Percentiles rank a stretch among this genome's conserved stretches.
phyloP scores from a whole-genome alignment of 2,797 vertebrate species.

The Lepus oiostolus region DNA sequence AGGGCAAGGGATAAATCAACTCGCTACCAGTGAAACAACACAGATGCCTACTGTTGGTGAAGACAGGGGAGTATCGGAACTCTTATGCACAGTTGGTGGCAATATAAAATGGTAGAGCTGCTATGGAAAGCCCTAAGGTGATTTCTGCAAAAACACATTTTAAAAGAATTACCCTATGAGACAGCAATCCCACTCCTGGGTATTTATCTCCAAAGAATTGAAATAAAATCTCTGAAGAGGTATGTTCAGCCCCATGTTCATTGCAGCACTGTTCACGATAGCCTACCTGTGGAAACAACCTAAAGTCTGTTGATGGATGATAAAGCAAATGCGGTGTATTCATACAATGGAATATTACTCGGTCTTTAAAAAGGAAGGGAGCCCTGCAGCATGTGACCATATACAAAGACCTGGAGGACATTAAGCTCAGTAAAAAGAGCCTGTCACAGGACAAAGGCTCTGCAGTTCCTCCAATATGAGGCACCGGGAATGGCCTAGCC shows the following conservation, averaged over 20 bases:
- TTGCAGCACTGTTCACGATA: not conserved
- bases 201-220: not conserved
- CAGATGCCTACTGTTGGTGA: constrained; percentile 45
- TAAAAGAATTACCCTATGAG: not conserved
- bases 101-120: not conserved
- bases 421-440: not conserved
- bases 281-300: not conserved
- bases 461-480: not conserved
- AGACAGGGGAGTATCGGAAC: not conserved
- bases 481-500: not conserved
- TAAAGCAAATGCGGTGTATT: too few species aligned
- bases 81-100: not conserved
- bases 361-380: not conserved
- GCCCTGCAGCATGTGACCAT: not conserved
- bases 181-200: not conserved
- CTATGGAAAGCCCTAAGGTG: not conserved
- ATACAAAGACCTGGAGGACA: not conserved
- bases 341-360: not conserved
- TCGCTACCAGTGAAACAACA: constrained; percentile 77
- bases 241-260: not conserved
- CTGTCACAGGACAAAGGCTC: not conserved
- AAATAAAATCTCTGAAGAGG: not conserved
- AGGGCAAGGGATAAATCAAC: constrained; percentile 75
- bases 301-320: not conserved
- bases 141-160: not conserved